Evolutionary conservation across 2,797 vertebrate genomes (phyloP).

Genomic region (Menidia menidia): DNA sequence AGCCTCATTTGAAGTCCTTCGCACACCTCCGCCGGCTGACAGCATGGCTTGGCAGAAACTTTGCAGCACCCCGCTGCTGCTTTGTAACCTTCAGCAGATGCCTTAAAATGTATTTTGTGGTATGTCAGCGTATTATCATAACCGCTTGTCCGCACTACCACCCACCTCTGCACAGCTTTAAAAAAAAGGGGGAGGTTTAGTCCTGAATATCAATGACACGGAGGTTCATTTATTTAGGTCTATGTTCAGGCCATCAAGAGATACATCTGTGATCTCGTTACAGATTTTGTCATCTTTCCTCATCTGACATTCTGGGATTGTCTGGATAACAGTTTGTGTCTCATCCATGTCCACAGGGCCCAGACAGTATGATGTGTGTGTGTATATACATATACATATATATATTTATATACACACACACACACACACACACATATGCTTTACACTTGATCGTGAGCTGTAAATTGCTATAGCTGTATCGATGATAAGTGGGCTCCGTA

Average conservation of each 20-base stretch:
- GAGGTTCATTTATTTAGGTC: slow-evolving; percentile 75
- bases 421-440: no score
- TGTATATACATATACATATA: no score
- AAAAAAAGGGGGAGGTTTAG: slow-evolving; percentile 41
- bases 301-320: not conserved
- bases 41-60: slow-evolving; percentile 43
- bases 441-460: not conserved
- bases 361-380: no score
- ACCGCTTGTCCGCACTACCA: slow-evolving; percentile 62
- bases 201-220: slow-evolving; percentile 67
- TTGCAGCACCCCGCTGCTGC: slow-evolving; percentile 42
- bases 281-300: no score
- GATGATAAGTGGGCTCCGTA: not conserved
- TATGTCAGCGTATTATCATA: slow-evolving; percentile 63
- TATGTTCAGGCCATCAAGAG: slow-evolving; percentile 63
- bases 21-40: slow-evolving; percentile 32
- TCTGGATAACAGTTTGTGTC: not conserved
- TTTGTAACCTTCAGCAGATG: slow-evolving; percentile 62
- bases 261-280: slow-evolving; percentile 79
- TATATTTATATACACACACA: no score
- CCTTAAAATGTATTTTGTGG: slow-evolving; percentile 65
- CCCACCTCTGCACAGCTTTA: slow-evolving; percentile 54
- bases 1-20: slow-evolving; percentile 52
- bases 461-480: not conserved
- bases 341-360: no score